Evolutionary conservation across 2,113 vertebrate genomes (phyloP), one percentile per base, ranked within the genome.

Genomic region (Neogale vison): DNA sequence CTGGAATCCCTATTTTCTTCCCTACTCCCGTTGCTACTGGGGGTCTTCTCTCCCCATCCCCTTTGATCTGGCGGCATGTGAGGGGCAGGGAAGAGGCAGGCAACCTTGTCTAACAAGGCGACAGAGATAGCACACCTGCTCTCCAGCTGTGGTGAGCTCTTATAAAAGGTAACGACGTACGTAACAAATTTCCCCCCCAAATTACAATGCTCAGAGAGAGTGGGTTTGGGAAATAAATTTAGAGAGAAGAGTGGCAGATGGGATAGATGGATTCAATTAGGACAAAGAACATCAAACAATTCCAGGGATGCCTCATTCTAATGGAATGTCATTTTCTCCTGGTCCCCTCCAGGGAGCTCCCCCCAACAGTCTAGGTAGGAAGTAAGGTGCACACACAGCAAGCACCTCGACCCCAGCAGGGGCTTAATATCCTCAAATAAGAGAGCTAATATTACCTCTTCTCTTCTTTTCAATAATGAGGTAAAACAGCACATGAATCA

Each of bases 191-290:
- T 95, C 50, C 61, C 92, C 93, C 83, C 74, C 42, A 1, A 4
- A 90, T 85, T 94, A 88, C 47, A 83, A 95, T 96, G 86, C 63
- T 96, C 80, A 42, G 57, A 82, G 92, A 97, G 50, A 97, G 69
- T 20, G 81, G 85, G 85, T 90, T 85, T 86, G 59, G 72, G 92
- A 95, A 97, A 95, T 90, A 97, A 96, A 97, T 90, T 90, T 80
- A 93, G 39, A 91, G 69, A 87, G 59, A 93, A 93, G 92, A 97
- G 63, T 92, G 93, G 90, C 95, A 96, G 94, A 97, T 90, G 97
- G 92, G 72, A 94, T 92, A 92, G 96, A 96, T 92, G 92, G 92
- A 96, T 96, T 98, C 95, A 95, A 96, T 97, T 96, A 97, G 95
- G 65, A 88, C 69, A 96, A 93, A 96, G 95, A 92, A 96, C 96